phyloP scores from a whole-genome alignment of 2,888 invertebrate genomes.

The Nephrocerus scutellatus region DNA sequence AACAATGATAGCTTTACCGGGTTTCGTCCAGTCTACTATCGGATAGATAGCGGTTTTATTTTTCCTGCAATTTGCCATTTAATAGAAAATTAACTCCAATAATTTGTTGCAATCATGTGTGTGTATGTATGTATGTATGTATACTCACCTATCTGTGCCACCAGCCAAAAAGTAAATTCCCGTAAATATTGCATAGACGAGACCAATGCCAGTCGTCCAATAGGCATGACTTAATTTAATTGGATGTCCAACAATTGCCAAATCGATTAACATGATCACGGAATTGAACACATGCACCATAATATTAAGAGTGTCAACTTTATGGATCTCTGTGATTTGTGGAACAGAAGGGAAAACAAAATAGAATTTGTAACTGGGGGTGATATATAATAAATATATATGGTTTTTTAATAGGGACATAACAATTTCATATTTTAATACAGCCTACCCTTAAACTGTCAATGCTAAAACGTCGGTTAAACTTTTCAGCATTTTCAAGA shows the following conservation, averaged over 20 bases:
- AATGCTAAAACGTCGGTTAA: no score
- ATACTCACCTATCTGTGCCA: constrained; percentile 59
- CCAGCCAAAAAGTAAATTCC: constrained; percentile 65
- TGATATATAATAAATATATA: no score
- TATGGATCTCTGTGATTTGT: constrained; percentile 42
- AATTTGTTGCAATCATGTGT: constrained; percentile 6
- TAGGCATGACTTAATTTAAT: constrained; percentile 51
- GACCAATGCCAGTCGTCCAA: constrained; percentile 56
- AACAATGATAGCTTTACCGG: constrained; percentile 54
- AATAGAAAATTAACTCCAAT: no score
- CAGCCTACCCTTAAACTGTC: no score
- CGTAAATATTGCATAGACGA: constrained; percentile 62
- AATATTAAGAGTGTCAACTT: constrained; percentile 46
- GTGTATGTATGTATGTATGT: background rate
- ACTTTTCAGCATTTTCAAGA: no score
- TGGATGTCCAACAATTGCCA: constrained; percentile 66
- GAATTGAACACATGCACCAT: constrained; percentile 58
- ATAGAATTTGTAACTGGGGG: no score
- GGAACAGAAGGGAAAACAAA: constrained; percentile 12
- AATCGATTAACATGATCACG: constrained; percentile 63
- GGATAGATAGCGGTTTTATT: constrained; percentile 65
- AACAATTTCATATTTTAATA: no score
- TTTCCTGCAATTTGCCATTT: no score
- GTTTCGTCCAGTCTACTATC: constrained; percentile 67
- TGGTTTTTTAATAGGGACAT: no score